Conservation (phyloP, 2,888 invertebrate species). For the Ormyrus nitidulus region DNA sequence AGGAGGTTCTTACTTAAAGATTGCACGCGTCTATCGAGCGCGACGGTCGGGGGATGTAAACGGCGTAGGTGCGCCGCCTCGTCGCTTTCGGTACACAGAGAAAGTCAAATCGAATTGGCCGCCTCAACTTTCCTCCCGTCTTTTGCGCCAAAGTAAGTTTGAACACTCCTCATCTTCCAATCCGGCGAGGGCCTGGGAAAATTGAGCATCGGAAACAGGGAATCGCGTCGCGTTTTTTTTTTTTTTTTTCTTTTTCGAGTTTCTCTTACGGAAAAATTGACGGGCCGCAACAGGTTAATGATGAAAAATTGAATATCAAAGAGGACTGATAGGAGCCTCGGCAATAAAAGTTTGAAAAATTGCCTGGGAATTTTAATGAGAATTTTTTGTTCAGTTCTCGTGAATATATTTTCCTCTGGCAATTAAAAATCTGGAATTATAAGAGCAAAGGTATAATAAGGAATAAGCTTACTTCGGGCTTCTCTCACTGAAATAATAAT, state of each 20-base stretch:
- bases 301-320: slow-evolving; percentile 28
- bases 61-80: not conserved
- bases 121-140: slow-evolving; percentile 20
- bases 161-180: slow-evolving; percentile 41
- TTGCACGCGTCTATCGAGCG: not conserved
- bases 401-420: no score
- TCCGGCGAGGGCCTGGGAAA: no score
- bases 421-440: no score
- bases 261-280: no score
- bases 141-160: slow-evolving; percentile 49
- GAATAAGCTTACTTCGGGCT: no score
- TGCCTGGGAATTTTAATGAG: no score
- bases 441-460: no score
- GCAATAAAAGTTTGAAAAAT: not conserved
- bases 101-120: slow-evolving; percentile 53
- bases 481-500: no score
- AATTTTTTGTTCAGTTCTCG: no score
- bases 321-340: not conserved
- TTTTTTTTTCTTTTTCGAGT: no score
- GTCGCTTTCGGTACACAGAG: slow-evolving; percentile 37
- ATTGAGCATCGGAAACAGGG: no score
- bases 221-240: no score
- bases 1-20: slow-evolving; percentile 29
- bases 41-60: slow-evolving; percentile 21
- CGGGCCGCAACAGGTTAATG: not conserved